Evolutionary conservation across 2,113 vertebrate genomes (phyloP), one percentile per base, ranked within the genome.

Genomic region (Paralichthys olivaceus): DNA sequence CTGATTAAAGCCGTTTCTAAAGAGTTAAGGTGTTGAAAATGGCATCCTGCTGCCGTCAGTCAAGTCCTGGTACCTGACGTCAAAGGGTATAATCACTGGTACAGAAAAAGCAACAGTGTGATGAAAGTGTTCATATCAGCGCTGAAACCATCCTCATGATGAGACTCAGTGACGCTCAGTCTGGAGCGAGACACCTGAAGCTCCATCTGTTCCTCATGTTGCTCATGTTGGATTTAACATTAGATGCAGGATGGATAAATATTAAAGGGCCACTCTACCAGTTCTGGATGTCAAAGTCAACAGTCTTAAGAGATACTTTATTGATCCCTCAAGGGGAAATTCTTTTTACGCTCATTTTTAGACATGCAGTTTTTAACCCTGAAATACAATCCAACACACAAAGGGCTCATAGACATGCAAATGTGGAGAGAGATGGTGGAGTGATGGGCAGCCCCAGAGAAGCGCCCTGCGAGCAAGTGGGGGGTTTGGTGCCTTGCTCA

Each of bases 1-100:
- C 59, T 75, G 77, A 82, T 78, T 51, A 72, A 71, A 75, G 71
- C 72, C 51, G 12, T 80, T 67, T 81, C 62, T 56, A 57, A 25
- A 34, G 51, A 56, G 28, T 58, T 78, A 0, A 22, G 6, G 49
- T 67, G 37, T 54, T 60, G 37, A 75, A 59, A 64, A 29, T 25
- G 34, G 29, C 32, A 20, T 51, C 32, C 34, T 22, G 59, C 43
- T 23, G 40, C 58, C 37, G 53, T 61, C 43, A 43, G 40, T 25
- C 26, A 23, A 25, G 56, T 25, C 64, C 53, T 63, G 15, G 19
- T 66, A 32, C 51, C 57, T 71, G 66, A 47, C 20, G 59, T 64
- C 28, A 69, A 72, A 87, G 64, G 34, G 68, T 62, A 32, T 64
- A 69, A 84, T 80, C 65, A 72, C 72, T 72, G 58, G 51, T 57